Conservation (phyloP, 1,140 invertebrate species). For the Apis cerana region DNA sequence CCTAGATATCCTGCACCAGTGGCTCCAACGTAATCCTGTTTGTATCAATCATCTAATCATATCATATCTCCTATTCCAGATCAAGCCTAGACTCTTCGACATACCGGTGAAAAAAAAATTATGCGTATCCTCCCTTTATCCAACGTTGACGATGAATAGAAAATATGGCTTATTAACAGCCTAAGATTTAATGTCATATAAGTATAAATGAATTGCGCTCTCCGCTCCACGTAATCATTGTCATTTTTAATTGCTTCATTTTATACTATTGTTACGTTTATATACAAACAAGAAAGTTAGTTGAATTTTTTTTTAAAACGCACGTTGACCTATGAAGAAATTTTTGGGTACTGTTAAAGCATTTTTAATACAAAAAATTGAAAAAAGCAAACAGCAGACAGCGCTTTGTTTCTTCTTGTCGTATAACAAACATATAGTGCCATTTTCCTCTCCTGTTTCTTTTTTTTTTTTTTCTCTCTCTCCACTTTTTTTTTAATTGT, state of each 20-base stretch:
- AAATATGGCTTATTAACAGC: constrained; percentile 51
- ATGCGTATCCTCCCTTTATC: constrained; percentile 51
- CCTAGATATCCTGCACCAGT: constrained; percentile 65
- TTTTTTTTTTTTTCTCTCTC: background rate
- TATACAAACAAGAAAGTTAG: constrained; percentile 64
- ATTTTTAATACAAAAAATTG: constrained; percentile 75
- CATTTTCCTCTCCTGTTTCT: background rate
- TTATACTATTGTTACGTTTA: constrained; percentile 76
- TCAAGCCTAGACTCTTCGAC: constrained; percentile 69
- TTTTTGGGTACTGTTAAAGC: constrained; percentile 75
- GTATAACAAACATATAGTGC: constrained; percentile 24
- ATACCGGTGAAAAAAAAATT: constrained; percentile 55
- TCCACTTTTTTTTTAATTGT: background rate
- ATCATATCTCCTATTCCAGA: constrained; percentile 77
- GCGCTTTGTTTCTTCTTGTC: constrained; percentile 38
- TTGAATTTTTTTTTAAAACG: constrained; percentile 63
- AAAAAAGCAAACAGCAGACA: constrained; percentile 44
- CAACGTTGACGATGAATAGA: constrained; percentile 60
- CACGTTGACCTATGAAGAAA: constrained; percentile 68
- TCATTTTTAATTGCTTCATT: constrained; percentile 70
- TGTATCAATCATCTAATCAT: constrained; percentile 69
- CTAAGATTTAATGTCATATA: constrained; percentile 55
- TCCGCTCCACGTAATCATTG: constrained; percentile 58
- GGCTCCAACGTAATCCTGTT: constrained; percentile 62
- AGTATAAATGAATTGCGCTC: constrained; percentile 54